Conservation (phyloP, 2,113 vertebrate genomes). For the Tachycineta bicolor region DNA sequence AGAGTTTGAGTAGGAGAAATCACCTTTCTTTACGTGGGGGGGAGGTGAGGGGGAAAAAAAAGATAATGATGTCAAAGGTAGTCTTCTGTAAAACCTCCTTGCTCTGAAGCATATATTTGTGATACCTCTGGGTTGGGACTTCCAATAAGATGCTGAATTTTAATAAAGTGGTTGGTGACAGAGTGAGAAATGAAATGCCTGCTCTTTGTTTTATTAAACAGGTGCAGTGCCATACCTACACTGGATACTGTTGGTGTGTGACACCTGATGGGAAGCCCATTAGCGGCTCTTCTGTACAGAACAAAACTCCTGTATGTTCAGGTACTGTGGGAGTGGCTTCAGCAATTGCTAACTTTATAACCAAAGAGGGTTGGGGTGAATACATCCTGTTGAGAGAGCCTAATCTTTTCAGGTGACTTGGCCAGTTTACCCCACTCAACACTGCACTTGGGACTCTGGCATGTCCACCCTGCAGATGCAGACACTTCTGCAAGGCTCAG, state of each 20-base stretch:
- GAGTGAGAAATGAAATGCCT: constrained; percentile 35
- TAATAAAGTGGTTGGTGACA: neutral
- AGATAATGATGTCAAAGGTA: neutral
- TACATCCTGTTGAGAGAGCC: neutral
- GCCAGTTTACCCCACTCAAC: neutral
- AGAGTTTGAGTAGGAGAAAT: neutral
- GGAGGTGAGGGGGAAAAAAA: neutral
- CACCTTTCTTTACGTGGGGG: neutral
- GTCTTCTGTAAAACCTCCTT: neutral
- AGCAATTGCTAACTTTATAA: neutral
- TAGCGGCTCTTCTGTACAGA: constrained; percentile 96
- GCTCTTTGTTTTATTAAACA: constrained; percentile 67
- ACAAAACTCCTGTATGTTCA: constrained; percentile 99
- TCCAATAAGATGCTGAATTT: neutral
- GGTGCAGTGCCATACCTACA: constrained; percentile 98
- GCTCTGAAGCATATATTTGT: neutral
- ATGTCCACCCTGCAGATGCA: neutral
- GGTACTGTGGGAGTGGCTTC: constrained; percentile 80
- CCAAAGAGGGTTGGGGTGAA: neutral
- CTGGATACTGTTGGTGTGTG: constrained; percentile 99
- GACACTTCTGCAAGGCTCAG: neutral
- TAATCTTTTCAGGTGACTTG: neutral
- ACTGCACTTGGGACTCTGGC: neutral
- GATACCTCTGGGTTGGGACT: neutral
- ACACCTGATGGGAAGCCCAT: constrained; percentile 95